Percentiles rank a stretch among this genome's conserved stretches.
These are phyloP conservation scores for Nemurella pictetii DNA, from an alignment of 2,888 invertebrate genomes.

Conservation along the genomic window DNA sequence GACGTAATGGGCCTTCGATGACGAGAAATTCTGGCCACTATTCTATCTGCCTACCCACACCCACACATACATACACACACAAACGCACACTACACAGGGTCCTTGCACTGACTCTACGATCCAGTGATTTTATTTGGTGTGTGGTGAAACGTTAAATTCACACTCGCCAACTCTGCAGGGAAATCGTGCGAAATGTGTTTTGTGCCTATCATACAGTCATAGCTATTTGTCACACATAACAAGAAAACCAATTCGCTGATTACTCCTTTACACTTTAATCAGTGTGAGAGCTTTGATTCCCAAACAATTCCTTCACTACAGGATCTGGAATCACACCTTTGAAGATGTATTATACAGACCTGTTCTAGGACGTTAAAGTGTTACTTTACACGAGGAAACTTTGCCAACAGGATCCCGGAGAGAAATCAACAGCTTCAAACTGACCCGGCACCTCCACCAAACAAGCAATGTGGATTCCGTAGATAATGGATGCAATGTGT, in stretches of 20 bases:
- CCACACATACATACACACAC: not conserved
- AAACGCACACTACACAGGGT: not conserved
- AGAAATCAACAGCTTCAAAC: not conserved
- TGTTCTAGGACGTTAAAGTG: not conserved
- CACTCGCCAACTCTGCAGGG: constrained; percentile 7
- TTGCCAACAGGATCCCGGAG: not conserved
- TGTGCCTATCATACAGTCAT: not conserved
- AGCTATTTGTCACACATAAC: constrained; percentile 13
- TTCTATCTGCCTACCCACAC: not conserved
- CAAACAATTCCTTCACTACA: not conserved
- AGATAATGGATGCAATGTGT: not conserved
- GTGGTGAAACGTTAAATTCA: not conserved
- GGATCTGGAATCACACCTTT: not conserved
- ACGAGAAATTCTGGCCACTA: not conserved
- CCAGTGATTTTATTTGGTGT: not conserved
- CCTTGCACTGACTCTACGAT: too few relatives aligned
- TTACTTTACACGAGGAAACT: not conserved
- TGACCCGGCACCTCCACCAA: not conserved
- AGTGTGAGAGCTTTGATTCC: constrained; percentile 13
- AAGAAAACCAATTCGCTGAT: constrained; percentile 25
- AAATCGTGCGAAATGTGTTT: constrained; percentile 20
- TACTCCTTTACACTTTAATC: constrained; percentile 7
- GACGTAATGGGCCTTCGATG: not conserved
- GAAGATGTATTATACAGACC: not conserved
- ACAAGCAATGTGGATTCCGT: not conserved